Evolutionary conservation across 2,113 vertebrate genomes (phyloP), one percentile per base, ranked within the genome.

Genomic region (Esox niger): DNA sequence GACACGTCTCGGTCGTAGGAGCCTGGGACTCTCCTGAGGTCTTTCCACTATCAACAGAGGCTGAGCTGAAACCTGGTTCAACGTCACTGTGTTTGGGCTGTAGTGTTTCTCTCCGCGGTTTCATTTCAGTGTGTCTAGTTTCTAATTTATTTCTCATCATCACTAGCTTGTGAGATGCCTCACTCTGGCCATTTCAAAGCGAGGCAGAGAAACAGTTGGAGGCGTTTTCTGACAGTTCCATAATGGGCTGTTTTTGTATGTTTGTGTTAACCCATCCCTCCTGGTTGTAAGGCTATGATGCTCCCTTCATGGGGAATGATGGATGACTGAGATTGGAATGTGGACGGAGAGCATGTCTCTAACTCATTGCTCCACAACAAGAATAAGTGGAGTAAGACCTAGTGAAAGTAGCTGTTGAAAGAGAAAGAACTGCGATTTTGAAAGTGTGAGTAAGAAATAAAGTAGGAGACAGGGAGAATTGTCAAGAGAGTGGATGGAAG

Each of bases 211-310:
- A 46, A 25, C 38, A 33, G 71, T 35, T 74, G 66, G 6, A 67
- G 70, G 66, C 38, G 17, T 33, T 8, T 68, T 77, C 66, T 69
- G 69, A 82, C 81, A 74, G 78, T 55, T 79, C 73, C 54, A 73
- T 80, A 80, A 82, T 81, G 78, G 79, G 65, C 70, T 71, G 81
- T 32, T 57, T 62, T 75, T 77, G 75, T n/a, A n/a, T 74, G 79
- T 75, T 64, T 69, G 71, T 85, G 82, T 81, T 79, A 56, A 72
- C 71, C 62, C 71, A 70, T 58, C 68, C 78, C 79, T 84, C 81
- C 83, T 74, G 67, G 71, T 79, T 80, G 75, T 69, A 73, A 64
- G 68, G 47, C 77, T 81, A 33, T 80, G 86, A 82, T 82, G 81
- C 70, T 79, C 64, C 63, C 75, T 77, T 77, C 74, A 60, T 54